Percentiles rank a stretch among this genome's conserved stretches.
Conservation (phyloP, 2,797 vertebrate genomes). For the Eulemur coronatus region DNA sequence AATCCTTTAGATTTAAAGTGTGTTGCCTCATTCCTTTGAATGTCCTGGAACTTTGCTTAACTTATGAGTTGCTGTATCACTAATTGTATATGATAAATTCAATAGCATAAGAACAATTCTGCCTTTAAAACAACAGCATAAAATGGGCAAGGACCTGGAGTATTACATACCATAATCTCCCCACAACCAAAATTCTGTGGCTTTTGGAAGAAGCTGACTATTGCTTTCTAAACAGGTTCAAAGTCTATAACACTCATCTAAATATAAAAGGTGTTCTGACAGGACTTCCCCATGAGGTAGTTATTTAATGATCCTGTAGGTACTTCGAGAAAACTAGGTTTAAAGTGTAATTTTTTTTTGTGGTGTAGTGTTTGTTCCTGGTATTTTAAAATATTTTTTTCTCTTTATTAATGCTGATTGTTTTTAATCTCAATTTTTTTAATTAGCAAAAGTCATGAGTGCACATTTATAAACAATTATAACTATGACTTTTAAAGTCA, state of each 20-base stretch:
- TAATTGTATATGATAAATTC: neutral
- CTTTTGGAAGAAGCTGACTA: neutral
- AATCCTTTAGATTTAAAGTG: neutral
- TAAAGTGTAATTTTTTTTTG: constrained; percentile 63
- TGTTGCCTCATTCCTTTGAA: neutral
- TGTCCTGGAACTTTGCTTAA: neutral
- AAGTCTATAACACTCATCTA: constrained; percentile 15
- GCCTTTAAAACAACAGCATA: neutral
- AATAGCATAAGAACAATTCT: neutral
- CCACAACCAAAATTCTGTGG: neutral
- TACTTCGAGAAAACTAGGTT: constrained; percentile 36
- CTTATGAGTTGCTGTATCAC: neutral
- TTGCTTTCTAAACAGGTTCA: neutral
- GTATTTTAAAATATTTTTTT: constrained; percentile 31
- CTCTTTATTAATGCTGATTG: constrained; percentile 40
- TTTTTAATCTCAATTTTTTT: constrained; percentile 41
- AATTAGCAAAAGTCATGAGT: constrained; percentile 26
- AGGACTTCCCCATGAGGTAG: constrained; percentile 62
- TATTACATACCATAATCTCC: neutral
- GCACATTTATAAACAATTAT: constrained; percentile 23
- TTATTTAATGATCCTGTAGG: constrained; percentile 8
- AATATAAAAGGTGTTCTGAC: constrained; percentile 59
- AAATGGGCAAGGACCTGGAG: neutral
- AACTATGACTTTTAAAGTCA: constrained; percentile 45
- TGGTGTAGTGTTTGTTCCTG: constrained; percentile 47